Conservation (phyloP, 2,888 invertebrate genomes). For the Tipula vernalis region DNA sequence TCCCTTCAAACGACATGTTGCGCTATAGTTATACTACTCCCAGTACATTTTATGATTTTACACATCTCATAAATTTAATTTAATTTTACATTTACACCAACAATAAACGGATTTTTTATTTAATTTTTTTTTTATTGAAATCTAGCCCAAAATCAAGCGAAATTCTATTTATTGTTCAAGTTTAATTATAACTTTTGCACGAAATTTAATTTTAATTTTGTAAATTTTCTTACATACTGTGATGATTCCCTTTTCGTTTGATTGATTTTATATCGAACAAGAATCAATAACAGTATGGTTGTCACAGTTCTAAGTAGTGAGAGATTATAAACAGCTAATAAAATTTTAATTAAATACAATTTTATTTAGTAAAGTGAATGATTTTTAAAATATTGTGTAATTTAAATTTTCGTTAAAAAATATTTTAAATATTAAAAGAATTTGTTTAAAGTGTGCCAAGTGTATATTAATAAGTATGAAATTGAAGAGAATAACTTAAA, state of each 20-base stretch:
- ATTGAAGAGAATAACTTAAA: neutral
- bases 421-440: neutral
- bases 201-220: neutral
- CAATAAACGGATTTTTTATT: neutral
- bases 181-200: neutral
- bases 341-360: neutral
- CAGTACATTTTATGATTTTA: neutral
- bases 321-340: neutral
- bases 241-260: neutral
- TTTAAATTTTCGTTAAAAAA: neutral
- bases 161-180: slow-evolving; percentile 4
- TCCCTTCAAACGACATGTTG: neutral
- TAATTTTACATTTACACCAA: neutral
- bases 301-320: neutral
- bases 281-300: neutral
- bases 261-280: neutral
- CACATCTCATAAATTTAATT: neutral
- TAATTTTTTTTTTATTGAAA: neutral
- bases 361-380: neutral
- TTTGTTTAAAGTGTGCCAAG: neutral
- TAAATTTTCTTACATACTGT: neutral
- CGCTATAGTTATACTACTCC: neutral
- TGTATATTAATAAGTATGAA: neutral
- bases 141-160: neutral
- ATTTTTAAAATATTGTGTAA: neutral